Conservation (phyloP, 2,888 invertebrate species). For the Sinodicranocentrus sp. region DNA sequence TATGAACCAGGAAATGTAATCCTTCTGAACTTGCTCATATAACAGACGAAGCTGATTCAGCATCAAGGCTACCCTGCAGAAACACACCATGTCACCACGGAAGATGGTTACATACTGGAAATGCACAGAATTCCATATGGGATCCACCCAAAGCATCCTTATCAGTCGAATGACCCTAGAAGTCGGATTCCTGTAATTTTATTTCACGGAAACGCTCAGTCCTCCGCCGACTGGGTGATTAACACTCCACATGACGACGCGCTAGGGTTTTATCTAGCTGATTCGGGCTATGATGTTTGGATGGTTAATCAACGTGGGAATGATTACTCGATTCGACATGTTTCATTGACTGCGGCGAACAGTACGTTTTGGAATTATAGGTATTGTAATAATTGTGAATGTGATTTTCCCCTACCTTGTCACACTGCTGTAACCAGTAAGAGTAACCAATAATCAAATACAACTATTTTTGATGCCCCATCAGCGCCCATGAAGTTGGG, state of each 20-base stretch:
- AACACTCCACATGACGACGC: conserved; percentile 83
- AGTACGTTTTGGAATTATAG: conserved; percentile 62
- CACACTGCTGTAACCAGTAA: background rate
- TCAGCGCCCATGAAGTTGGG: conserved; percentile 59
- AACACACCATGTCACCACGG: conserved; percentile 78
- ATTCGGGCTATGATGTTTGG: conserved; percentile 80
- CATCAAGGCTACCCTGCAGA: conserved; percentile 80
- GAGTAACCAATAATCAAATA: background rate
- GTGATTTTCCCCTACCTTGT: background rate
- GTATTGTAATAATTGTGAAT: background rate
- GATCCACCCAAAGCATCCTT: conserved; percentile 77
- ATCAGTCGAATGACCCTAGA: conserved; percentile 78
- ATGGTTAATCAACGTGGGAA: conserved; percentile 77
- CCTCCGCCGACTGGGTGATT: conserved; percentile 89
- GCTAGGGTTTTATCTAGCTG: conserved; percentile 78
- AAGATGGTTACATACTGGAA: conserved; percentile 80
- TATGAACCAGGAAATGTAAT: background rate
- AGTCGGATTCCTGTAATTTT: conserved; percentile 79
- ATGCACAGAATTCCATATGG: conserved; percentile 80
- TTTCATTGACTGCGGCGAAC: conserved; percentile 78
- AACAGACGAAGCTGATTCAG: conserved; percentile 78
- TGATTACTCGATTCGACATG: conserved; percentile 50
- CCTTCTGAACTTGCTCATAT: too few relatives aligned
- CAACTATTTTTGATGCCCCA: background rate
- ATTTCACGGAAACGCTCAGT: conserved; percentile 89